Percentiles rank a stretch among this genome's conserved stretches.
Conservation (phyloP, 2,888 invertebrate genomes). For the Scaptomyza tumidula region DNA sequence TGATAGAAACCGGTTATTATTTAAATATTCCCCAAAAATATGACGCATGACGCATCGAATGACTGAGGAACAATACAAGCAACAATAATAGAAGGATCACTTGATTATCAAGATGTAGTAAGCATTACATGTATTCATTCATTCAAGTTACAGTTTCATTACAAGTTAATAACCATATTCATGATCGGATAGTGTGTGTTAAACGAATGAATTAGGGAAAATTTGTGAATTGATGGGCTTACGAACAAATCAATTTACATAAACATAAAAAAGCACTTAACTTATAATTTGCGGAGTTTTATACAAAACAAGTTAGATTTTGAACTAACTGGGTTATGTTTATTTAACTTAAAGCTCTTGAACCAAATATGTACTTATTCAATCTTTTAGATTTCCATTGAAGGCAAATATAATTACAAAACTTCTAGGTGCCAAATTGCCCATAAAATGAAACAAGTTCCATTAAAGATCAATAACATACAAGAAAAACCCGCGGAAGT, state of each 20-base stretch:
- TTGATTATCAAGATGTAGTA: slow-evolving; percentile 6
- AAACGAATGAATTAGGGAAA: too few species aligned
- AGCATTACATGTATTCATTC: not conserved
- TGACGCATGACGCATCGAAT: slow-evolving; percentile 3
- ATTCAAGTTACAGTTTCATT: not conserved
- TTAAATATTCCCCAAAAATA: not conserved
- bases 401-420: slow-evolving; percentile 8
- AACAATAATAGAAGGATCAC: slow-evolving; percentile 27
- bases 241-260: too few species aligned
- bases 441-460: slow-evolving; percentile 35
- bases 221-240: not conserved
- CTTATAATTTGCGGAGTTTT: too few species aligned
- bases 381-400: not conserved
- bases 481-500: slow-evolving; percentile 69
- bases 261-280: too few species aligned
- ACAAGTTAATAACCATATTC: too few species aligned
- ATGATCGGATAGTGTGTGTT: too few species aligned
- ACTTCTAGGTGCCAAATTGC: slow-evolving; percentile 11
- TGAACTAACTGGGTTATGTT: not conserved
- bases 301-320: not conserved
- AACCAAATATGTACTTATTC: slow-evolving; percentile 9
- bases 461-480: slow-evolving; percentile 8
- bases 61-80: not conserved
- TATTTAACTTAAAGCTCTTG: not conserved
- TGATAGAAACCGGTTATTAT: slow-evolving; percentile 28